A percentile compares a stretch with the other conserved stretches of the same genome.
Conservation (phyloP, 2,797 vertebrate genomes). For the Acanthis flammea region DNA sequence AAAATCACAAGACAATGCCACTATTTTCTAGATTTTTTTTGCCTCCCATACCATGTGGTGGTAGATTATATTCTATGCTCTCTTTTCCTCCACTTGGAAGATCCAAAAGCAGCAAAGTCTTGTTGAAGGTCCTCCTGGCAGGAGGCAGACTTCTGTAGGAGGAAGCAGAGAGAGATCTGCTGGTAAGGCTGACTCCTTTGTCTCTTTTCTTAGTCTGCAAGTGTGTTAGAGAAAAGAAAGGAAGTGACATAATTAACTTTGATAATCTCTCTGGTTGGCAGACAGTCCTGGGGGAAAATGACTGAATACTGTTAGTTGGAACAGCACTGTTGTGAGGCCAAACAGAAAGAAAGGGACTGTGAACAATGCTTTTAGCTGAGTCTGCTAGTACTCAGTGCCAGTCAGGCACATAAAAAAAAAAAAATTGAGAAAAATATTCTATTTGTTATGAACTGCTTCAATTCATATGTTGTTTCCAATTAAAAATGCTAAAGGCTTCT, state of each 20-base stretch:
- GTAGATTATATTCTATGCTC: neutral
- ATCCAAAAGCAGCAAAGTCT: neutral
- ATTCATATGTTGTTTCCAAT: neutral
- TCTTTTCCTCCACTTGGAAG: neutral
- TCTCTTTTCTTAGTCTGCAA: neutral
- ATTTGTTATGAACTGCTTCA: neutral
- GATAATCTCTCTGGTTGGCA: slow-evolving; percentile 20
- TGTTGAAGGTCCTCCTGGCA: neutral
- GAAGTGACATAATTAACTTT: slow-evolving; percentile 47
- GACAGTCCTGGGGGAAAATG: neutral
- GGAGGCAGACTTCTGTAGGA: neutral
- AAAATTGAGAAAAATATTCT: neutral
- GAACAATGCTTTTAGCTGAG: neutral
- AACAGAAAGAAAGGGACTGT: neutral
- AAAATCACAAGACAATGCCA: neutral
- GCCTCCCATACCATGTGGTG: neutral
- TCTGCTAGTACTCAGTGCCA: neutral
- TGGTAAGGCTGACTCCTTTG: neutral
- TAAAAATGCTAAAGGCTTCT: neutral
- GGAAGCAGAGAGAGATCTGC: neutral
- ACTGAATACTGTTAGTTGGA: neutral
- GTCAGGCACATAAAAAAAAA: neutral
- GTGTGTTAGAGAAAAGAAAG: neutral
- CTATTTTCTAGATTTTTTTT: neutral
- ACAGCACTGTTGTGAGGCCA: neutral